Evolutionary conservation across 2,113 vertebrate genomes (phyloP).

Genomic region (Bubo scandiacus): DNA sequence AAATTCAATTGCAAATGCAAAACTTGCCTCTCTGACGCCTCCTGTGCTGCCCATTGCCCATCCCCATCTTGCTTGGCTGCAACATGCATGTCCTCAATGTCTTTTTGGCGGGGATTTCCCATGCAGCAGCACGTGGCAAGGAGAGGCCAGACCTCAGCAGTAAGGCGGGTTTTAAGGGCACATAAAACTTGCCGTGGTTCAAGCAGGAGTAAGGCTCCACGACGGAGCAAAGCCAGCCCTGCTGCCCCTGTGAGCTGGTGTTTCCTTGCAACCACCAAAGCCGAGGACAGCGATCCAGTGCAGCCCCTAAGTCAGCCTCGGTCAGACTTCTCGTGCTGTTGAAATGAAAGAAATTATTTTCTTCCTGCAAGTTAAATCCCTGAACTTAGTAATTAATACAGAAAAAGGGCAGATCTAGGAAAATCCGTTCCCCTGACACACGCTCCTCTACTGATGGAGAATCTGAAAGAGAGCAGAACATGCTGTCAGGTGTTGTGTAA

Average conservation of each 20-base stretch:
- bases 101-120: background rate
- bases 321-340: background rate
- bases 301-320: background rate
- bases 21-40: background rate
- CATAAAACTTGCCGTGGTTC: accelerated
- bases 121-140: accelerated
- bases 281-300: background rate
- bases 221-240: background rate
- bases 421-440: background rate
- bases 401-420: background rate
- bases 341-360: background rate
- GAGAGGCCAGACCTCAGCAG: background rate
- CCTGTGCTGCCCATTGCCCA: background rate
- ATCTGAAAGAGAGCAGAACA: background rate
- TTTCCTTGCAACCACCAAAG: background rate
- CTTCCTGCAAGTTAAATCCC: background rate
- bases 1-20: background rate
- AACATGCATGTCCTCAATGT: accelerated
- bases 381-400: background rate
- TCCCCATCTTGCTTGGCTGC: background rate
- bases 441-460: background rate
- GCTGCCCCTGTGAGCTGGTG: background rate
- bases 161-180: background rate
- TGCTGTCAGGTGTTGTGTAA: background rate
- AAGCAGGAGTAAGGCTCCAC: accelerated